These are phyloP conservation scores for Toxotes jaculatrix DNA, from an alignment of 2,113 vertebrate species.

Conservation along the genomic window DNA sequence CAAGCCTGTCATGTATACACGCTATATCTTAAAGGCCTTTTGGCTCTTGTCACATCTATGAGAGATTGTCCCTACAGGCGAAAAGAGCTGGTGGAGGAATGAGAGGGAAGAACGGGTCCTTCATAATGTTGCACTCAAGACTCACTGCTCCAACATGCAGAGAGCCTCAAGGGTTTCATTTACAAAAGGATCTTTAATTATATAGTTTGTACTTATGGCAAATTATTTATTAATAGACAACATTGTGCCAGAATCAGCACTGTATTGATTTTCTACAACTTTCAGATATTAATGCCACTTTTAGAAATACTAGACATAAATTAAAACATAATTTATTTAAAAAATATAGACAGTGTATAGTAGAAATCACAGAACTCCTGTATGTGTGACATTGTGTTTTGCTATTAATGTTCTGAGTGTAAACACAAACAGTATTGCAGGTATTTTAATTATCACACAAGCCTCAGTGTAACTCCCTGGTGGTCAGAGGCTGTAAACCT, in stretches of 20 bases:
- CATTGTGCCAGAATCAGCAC: neutral
- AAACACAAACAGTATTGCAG: neutral
- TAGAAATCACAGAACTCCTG: neutral
- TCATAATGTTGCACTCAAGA: slow-evolving; percentile 12
- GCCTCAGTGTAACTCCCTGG: neutral
- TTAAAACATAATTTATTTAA: neutral
- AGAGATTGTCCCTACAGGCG: slow-evolving; percentile 37
- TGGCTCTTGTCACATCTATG: slow-evolving; percentile 43
- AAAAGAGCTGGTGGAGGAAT: slow-evolving; percentile 15
- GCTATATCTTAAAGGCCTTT: slow-evolving; percentile 33
- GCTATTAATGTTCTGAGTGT: neutral
- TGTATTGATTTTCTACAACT: neutral
- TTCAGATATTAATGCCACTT: neutral
- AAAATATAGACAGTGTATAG: neutral
- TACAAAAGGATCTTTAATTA: slow-evolving; percentile 12
- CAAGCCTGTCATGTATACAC: slow-evolving; percentile 14
- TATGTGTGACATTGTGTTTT: neutral
- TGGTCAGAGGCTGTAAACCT: neutral
- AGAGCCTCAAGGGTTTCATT: slow-evolving; percentile 2
- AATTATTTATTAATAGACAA: neutral
- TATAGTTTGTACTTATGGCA: neutral
- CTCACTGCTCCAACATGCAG: slow-evolving; percentile 44
- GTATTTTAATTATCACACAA: neutral
- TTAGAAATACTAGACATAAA: neutral
- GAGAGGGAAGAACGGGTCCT: slow-evolving; percentile 27